Percentiles rank a stretch among this genome's conserved stretches.
Conservation (phyloP, 2,113 vertebrate species). For the Diphyllodes magnificus region DNA sequence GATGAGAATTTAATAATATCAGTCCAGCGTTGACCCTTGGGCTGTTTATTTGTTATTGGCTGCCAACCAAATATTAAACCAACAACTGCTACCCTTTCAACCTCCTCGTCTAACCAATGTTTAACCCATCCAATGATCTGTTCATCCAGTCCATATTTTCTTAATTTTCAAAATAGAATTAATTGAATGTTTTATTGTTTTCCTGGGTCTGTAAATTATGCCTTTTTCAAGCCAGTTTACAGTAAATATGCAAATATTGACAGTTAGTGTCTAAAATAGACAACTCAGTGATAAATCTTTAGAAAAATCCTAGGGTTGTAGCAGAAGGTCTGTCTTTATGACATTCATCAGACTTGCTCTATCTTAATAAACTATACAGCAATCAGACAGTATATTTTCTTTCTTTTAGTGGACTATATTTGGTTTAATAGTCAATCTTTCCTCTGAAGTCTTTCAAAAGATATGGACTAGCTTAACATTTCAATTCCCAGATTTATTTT, state of each 20-base stretch:
- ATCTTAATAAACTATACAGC: background rate
- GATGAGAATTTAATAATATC: background rate
- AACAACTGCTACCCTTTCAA: background rate
- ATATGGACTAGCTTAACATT: background rate
- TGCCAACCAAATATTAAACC: background rate
- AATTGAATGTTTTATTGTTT: background rate
- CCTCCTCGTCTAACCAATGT: background rate
- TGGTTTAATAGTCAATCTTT: background rate
- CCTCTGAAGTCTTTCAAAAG: background rate
- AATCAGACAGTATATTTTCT: background rate
- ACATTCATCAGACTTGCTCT: background rate
- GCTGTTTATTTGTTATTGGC: background rate
- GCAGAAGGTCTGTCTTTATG: background rate
- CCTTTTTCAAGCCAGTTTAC: background rate
- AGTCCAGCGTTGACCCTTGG: background rate
- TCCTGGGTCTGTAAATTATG: background rate
- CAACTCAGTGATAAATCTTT: background rate
- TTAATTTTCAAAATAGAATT: background rate
- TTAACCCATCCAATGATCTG: background rate
- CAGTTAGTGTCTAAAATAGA: background rate
- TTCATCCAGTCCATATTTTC: background rate
- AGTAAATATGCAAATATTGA: background rate
- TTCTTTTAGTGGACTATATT: background rate
- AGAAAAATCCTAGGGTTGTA: background rate
- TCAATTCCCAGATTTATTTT: conserved; percentile 8